Base-by-base conservation (phyloP, 2,797 vertebrate genomes). In the Arremon brunneinucha region DNA sequence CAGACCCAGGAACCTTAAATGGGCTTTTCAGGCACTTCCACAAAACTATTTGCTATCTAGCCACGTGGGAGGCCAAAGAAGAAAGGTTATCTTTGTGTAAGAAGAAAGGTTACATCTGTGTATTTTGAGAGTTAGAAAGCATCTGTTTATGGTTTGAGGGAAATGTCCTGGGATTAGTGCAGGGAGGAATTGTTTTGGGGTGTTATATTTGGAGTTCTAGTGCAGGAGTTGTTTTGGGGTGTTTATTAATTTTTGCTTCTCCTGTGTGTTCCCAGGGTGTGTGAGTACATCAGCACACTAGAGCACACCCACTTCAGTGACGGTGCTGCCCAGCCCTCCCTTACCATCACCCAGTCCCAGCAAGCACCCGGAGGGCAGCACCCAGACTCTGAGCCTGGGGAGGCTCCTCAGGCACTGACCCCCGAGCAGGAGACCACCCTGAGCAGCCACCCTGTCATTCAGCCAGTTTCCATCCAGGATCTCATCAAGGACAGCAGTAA, bases 261-360 rank as follows among this genome's bases (percentile, higher is more conserved):
- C 46, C 37, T 74, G 8, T 83, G 92, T 93, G 39, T 94, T 91
- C 35, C 50, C 95, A 99, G 99, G 96, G 99, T 99, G 53, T 99
- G 98, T 1, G 99, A 99, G 94, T 99, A 99, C 63, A 98, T 99
- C 96, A 99, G 99, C 92, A 99, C 98, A 0, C 82, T 99, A 97
- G 99, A 99, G 94, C 99, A 99, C 97, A 98, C 95, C 12, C 99
- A 99, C 97, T 99, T 99, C 98, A 98, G 99, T 1, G 99, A 99
- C 1, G 97, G 98, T 41, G 93, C 98, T 39, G 96, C 97, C 2
- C 99, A 99, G 96, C 96, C 98, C 24, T 96, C 98, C 9, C 94
- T 99, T 70, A 97, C 99, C 92, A 98, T 99, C 97, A 98, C 98
- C 23, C 99, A 99, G 97, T 91, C 98, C 46, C 98, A 98, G 94